Evolutionary conservation across 2,113 vertebrate species (phyloP).

Genomic region (Xenopus laevis): DNA sequence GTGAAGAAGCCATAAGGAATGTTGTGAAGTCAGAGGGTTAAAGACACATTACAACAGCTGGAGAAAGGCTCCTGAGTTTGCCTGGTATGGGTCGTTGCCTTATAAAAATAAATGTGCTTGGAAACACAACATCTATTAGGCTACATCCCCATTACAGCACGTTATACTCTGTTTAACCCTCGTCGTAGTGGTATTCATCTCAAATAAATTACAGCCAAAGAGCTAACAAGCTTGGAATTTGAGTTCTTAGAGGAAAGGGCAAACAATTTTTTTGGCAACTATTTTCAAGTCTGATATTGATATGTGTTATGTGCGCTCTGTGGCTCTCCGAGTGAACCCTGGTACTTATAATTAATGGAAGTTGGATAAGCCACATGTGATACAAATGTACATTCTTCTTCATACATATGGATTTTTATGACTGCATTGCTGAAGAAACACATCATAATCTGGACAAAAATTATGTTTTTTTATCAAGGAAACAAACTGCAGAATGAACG

Average conservation of each 20-base stretch:
- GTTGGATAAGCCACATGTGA: not conserved
- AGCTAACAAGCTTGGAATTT: not conserved
- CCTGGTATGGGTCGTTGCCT: constrained; percentile 62
- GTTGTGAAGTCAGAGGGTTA: constrained; percentile 78
- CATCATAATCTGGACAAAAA: not conserved
- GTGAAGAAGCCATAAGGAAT: constrained; percentile 75
- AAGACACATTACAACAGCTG: constrained; percentile 85
- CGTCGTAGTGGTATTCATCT: not conserved
- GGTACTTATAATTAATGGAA: not conserved
- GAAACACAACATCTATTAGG: constrained; percentile 36
- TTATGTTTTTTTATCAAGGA: not conserved
- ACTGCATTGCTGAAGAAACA: not conserved
- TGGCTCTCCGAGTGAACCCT: not conserved
- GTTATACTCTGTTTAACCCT: constrained; percentile 6
- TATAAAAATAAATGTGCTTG: constrained; percentile 57
- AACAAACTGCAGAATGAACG: not conserved
- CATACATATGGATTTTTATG: constrained; percentile 14
- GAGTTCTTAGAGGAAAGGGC: not conserved
- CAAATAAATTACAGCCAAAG: constrained; percentile 1
- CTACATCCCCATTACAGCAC: constrained; percentile 7
- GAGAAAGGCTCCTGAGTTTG: constrained; percentile 51
- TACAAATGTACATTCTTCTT: not conserved
- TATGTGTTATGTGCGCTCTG: not conserved
- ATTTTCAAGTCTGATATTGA: not conserved
- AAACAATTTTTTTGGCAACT: too few species aligned